Evolutionary conservation across 1,140 invertebrate genomes (phyloP), one percentile per base, ranked within the genome.

Genomic region (Eufriesea mexicana): DNA sequence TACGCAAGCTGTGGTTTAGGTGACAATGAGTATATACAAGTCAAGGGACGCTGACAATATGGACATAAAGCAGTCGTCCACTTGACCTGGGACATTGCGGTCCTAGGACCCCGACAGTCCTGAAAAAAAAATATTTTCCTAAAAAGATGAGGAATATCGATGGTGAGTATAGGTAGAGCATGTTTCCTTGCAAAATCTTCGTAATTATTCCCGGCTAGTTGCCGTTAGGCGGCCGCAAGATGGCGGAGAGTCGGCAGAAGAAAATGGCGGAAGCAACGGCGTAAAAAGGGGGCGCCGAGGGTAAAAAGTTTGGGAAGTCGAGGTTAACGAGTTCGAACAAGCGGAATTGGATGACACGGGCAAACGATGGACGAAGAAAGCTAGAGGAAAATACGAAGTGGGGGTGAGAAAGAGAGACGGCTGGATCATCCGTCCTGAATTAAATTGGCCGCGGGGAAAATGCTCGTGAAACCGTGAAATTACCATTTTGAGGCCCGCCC

Each of bases 401-500:
- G 12, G 51, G 70, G 67, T 47, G 71, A 51, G 49, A 35, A 42
- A 25, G 20, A 16, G 25, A 35, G 20, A 72, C 8, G 49, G 18
- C 55, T 42, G 57, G 82, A 87, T 89, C 87, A 89, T 89, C 83
- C 85, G 75, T 82, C 88, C 78, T 74, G 88, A 89, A 89, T 87
- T 85, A 89, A 89, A 89, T 89, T 85, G 88, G 75, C 89, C 89
- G 83, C 88, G 62, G 86, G 88, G 66, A 81, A 76, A 87, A 89
- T 89, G 88, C 86, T 89, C 89, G 88, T 64, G 83, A 87, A 79
- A 72, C 88, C 89, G 89, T 89, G 89, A 89, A 89, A 89, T 89
- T 89, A 89, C 88, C 89, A 89, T 89, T 89, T 89, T 89, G 87
- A 89, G 74, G 83, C 79, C 75, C 80, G 84, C 78, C 80, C 72